Evolutionary conservation across 2,797 vertebrate species (phyloP).

Genomic region (Lophius americanus): DNA sequence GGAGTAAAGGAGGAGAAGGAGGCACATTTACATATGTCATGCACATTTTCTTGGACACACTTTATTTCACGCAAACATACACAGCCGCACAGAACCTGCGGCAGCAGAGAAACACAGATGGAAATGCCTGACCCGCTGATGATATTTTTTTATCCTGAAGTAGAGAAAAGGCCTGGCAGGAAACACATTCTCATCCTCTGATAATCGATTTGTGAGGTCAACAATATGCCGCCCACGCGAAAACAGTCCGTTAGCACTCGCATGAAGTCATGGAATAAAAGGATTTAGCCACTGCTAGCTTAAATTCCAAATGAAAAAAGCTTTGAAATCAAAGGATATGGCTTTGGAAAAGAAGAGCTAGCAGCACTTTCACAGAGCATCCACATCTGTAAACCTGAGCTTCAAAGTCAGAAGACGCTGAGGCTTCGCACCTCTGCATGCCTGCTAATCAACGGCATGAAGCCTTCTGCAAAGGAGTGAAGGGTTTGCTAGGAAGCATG

Average conservation of each 20-base stretch:
- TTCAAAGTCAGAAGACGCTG: constrained; percentile 19
- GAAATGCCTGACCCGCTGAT: constrained; percentile 34
- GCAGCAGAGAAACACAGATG: constrained; percentile 30
- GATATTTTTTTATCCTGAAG: not conserved
- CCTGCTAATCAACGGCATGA: constrained; percentile 55
- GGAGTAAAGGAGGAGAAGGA: constrained; percentile 54
- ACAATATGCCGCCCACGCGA: constrained; percentile 32
- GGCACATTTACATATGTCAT: constrained; percentile 60
- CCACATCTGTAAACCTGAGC: constrained; percentile 9
- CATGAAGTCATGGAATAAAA: constrained; percentile 34
- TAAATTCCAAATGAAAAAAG: constrained; percentile 9
- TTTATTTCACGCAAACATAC: constrained; percentile 32
- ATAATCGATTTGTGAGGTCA: constrained; percentile 51
- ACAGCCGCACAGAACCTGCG: constrained; percentile 22
- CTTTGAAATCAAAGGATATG: constrained; percentile 25
- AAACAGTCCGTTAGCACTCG: constrained; percentile 38
- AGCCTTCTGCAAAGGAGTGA: constrained; percentile 36
- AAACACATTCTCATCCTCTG: constrained; percentile 29
- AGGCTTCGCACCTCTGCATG: constrained; percentile 31
- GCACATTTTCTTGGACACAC: constrained; percentile 26
- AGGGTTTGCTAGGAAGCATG: constrained; percentile 37
- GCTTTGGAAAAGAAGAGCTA: not conserved
- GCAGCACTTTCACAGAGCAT: not conserved
- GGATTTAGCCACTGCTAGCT: constrained; percentile 27
- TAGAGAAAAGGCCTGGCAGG: not conserved